phyloP scores from a whole-genome alignment of 2,888 invertebrate species.

The Agriopis marginaria region DNA sequence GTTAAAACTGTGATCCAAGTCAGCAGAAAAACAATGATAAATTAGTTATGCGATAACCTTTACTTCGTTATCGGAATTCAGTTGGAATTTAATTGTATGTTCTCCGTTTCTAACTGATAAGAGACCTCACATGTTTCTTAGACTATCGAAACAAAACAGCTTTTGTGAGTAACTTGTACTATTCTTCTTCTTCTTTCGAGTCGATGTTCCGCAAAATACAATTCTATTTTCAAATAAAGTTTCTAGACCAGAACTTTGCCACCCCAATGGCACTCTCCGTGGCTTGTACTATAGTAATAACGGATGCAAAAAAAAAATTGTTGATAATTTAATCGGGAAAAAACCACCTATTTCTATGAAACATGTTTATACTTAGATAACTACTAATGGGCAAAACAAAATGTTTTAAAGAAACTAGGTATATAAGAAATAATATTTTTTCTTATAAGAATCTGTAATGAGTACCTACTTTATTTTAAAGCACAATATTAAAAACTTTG shows the following conservation, averaged over 20 bases:
- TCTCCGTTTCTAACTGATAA: slow-evolving; percentile 16
- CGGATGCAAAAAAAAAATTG: too few species aligned
- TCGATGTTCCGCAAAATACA: too few species aligned
- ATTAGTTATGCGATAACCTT: slow-evolving; percentile 49
- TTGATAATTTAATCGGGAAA: too few species aligned
- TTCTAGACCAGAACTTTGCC: too few species aligned
- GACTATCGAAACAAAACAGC: background rate
- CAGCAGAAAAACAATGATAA: slow-evolving; percentile 44
- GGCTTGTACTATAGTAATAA: too few species aligned
- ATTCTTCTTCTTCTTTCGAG: too few species aligned
- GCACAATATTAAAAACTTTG: background rate
- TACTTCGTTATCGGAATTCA: slow-evolving; percentile 48
- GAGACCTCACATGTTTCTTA: slow-evolving; percentile 6
- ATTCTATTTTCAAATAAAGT: too few species aligned
- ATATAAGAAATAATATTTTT: background rate
- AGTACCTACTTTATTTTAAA: background rate
- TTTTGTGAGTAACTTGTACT: background rate
- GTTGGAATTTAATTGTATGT: slow-evolving; percentile 10
- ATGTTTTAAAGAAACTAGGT: too few species aligned
- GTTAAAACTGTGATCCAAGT: slow-evolving; percentile 3
- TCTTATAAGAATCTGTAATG: slow-evolving; percentile 1
- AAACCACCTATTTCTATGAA: too few species aligned
- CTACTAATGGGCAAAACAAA: too few species aligned
- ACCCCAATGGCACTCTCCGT: too few species aligned
- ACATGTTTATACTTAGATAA: too few species aligned